Conservation (phyloP, 2,888 invertebrate species). For the Drosophila vallismaia region DNA sequence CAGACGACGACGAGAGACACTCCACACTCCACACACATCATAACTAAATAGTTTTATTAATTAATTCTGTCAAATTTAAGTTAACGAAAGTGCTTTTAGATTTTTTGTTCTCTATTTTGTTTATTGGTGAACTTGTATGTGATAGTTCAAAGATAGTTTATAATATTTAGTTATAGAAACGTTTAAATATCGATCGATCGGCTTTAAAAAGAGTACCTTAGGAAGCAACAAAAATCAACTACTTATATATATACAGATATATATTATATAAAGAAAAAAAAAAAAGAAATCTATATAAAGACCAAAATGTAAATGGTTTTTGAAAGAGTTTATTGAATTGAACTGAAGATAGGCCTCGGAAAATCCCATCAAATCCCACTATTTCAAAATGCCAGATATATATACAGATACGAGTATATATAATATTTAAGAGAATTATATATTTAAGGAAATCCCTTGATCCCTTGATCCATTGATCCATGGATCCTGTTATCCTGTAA, state of each 20-base stretch:
- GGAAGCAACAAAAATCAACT: conserved; percentile 23
- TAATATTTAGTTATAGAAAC: conserved; percentile 24
- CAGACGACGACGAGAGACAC: conserved; percentile 8
- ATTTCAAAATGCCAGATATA: conserved; percentile 1
- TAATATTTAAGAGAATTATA: conserved; percentile 17
- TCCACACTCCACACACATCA: conserved; percentile 9
- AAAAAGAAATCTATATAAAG: conserved; percentile 6
- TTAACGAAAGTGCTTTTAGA: neutral
- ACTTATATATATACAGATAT: conserved; percentile 14
- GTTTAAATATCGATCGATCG: conserved; percentile 26
- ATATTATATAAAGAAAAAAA: conserved; percentile 4
- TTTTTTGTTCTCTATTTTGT: conserved; percentile 28
- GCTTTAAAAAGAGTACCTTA: conserved; percentile 48
- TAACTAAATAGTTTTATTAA: neutral
- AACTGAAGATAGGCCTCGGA: conserved; percentile 25
- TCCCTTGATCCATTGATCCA: neutral
- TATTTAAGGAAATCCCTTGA: neutral
- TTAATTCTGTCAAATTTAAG: neutral
- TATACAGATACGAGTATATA: conserved; percentile 15
- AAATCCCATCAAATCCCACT: conserved; percentile 5
- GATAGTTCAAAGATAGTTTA: conserved; percentile 80
- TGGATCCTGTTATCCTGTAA: neutral
- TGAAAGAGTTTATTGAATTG: conserved; percentile 2
- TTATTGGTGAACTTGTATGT: conserved; percentile 77
- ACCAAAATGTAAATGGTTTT: conserved; percentile 10